Percentiles rank a stretch among this genome's conserved stretches.
Conservation (phyloP, 2,113 vertebrate genomes). For the Sapayoa aenigma region DNA sequence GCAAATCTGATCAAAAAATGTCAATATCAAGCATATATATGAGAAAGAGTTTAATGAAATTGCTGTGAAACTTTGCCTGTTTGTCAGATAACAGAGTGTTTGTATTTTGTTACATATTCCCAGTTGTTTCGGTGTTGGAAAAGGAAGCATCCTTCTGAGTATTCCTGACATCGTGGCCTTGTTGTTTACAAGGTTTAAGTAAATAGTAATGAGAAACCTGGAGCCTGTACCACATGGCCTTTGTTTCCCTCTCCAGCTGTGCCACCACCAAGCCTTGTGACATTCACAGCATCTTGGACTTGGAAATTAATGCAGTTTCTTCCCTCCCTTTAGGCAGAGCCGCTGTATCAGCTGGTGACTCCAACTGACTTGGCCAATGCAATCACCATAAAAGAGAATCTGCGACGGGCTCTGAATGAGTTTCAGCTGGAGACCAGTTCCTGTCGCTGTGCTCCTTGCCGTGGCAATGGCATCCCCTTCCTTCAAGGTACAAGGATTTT, state of each 20-base stretch:
- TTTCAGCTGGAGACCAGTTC: constrained; percentile 82
- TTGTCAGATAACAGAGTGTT: neutral
- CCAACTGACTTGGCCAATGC: constrained; percentile 74
- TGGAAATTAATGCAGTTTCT: neutral
- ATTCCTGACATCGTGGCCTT: rapidly evolving
- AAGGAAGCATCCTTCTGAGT: neutral
- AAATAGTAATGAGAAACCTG: neutral
- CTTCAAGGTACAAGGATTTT: constrained; percentile 78
- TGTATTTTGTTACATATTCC: neutral
- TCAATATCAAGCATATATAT: neutral
- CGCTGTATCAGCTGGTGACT: constrained; percentile 85
- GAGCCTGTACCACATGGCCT: neutral
- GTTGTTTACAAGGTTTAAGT: neutral
- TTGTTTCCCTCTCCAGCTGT: neutral
- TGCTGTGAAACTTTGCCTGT: neutral
- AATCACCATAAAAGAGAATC: constrained; percentile 78
- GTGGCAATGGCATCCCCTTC: constrained; percentile 81
- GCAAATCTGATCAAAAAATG: neutral
- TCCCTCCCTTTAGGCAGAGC: constrained; percentile 73
- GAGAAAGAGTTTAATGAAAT: neutral
- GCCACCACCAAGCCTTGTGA: rapidly evolving
- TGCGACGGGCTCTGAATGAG: constrained; percentile 82
- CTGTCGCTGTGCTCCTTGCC: constrained; percentile 86
- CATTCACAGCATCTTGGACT: neutral
- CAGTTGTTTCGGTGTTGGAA: neutral